Evolutionary conservation across 2,797 vertebrate species (phyloP).

Genomic region (Coracias cyanogaster): DNA sequence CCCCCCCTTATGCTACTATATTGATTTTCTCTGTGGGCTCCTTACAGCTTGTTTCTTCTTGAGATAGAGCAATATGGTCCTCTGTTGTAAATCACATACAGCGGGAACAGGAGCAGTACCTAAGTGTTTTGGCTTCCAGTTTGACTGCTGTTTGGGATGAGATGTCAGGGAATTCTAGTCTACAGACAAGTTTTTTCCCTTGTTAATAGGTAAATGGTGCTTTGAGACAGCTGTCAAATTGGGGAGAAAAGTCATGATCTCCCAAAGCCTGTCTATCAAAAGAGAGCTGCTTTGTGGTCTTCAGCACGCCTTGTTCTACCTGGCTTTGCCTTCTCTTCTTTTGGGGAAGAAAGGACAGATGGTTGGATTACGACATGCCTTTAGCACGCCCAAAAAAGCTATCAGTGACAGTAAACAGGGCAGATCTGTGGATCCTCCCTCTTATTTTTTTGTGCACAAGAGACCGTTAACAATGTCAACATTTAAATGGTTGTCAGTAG

Average conservation of each 20-base stretch:
- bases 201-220: background rate
- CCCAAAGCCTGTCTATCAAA: background rate
- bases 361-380: background rate
- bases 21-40: background rate
- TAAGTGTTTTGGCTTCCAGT: background rate
- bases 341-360: background rate
- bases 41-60: background rate
- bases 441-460: background rate
- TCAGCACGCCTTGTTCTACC: background rate
- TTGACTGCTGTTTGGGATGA: background rate
- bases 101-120: background rate
- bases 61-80: background rate
- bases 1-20: background rate
- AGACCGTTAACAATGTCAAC: background rate
- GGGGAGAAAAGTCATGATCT: background rate
- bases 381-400: background rate
- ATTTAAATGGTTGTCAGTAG: background rate
- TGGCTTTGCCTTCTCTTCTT: background rate
- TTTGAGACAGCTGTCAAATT: background rate
- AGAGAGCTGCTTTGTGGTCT: background rate
- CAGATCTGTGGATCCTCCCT: background rate
- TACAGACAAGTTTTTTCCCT: background rate
- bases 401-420: background rate
- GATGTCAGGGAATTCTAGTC: background rate
- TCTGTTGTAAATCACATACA: background rate